These are phyloP conservation scores for Protobothrops flavoviridis DNA, from an alignment of 2,113 vertebrate genomes.

Conservation along the genomic window DNA sequence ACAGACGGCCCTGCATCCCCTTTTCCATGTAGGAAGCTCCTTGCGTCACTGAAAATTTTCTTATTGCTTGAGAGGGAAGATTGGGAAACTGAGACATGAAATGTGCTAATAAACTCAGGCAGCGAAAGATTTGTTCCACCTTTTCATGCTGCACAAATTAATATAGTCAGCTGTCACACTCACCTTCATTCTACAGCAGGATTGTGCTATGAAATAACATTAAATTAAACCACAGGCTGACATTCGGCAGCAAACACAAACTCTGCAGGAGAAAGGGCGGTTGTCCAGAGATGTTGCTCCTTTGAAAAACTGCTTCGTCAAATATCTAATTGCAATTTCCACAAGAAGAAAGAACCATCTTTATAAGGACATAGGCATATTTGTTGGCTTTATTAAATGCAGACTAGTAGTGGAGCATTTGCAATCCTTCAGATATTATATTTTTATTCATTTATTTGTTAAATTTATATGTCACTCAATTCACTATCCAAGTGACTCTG, in stretches of 20 bases:
- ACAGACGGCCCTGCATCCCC: background rate
- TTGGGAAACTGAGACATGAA: background rate
- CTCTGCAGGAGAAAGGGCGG: background rate
- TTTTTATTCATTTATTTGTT: background rate
- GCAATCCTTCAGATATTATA: background rate
- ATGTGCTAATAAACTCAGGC: background rate
- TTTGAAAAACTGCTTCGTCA: background rate
- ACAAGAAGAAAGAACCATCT: background rate
- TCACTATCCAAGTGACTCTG: background rate
- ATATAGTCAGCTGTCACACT: slow-evolving; percentile 5
- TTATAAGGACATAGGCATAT: background rate
- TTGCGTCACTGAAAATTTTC: background rate
- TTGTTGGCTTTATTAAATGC: background rate
- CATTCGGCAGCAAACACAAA: background rate
- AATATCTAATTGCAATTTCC: background rate
- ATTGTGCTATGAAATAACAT: background rate
- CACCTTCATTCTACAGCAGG: slow-evolving; percentile 2
- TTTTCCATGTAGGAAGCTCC: slow-evolving; percentile 1
- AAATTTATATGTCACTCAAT: background rate
- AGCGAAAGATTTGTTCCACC: background rate
- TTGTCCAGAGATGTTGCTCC: background rate
- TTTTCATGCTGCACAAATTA: background rate
- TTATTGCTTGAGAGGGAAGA: background rate
- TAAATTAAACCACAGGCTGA: background rate
- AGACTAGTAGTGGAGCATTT: background rate